These are phyloP conservation scores for Pseudomyrmex pallidus DNA, from an alignment of 1,140 invertebrate species.

Conservation along the genomic window DNA sequence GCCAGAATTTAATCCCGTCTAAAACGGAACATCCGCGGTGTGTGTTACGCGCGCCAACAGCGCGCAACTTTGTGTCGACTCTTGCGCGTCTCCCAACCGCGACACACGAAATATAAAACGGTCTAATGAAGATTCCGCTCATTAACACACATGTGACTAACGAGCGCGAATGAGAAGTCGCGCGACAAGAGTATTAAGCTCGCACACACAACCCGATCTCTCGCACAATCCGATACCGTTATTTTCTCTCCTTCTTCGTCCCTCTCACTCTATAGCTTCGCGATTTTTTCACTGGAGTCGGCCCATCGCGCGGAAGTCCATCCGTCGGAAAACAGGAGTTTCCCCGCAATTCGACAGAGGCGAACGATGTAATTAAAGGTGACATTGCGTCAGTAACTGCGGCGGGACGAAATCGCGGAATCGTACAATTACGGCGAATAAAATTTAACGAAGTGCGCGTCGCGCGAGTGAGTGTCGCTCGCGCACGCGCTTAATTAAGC, in stretches of 20 bases:
- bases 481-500: slow-evolving; percentile 77
- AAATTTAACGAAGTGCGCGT: slow-evolving; percentile 77
- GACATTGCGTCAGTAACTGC: slow-evolving; percentile 12
- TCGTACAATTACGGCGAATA: slow-evolving; percentile 76
- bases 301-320: background rate
- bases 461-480: slow-evolving; percentile 65
- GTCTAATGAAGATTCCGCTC: slow-evolving; percentile 69
- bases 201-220: slow-evolving; percentile 31
- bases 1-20: slow-evolving; percentile 16
- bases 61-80: slow-evolving; percentile 34
- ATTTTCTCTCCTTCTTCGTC: background rate
- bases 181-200: slow-evolving; percentile 56
- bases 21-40: background rate
- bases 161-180: slow-evolving; percentile 49
- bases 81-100: background rate
- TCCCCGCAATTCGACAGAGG: slow-evolving; percentile 8
- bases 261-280: slow-evolving; percentile 1
- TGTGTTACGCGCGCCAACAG: background rate
- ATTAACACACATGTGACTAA: slow-evolving; percentile 71
- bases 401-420: slow-evolving; percentile 40
- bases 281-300: slow-evolving; percentile 7
- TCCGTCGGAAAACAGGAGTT: slow-evolving; percentile 20
- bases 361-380: slow-evolving; percentile 69
- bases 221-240: slow-evolving; percentile 34
- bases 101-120: slow-evolving; percentile 45